Conservation (phyloP, 2,888 invertebrate species). For the Helicoverpa assulta region DNA sequence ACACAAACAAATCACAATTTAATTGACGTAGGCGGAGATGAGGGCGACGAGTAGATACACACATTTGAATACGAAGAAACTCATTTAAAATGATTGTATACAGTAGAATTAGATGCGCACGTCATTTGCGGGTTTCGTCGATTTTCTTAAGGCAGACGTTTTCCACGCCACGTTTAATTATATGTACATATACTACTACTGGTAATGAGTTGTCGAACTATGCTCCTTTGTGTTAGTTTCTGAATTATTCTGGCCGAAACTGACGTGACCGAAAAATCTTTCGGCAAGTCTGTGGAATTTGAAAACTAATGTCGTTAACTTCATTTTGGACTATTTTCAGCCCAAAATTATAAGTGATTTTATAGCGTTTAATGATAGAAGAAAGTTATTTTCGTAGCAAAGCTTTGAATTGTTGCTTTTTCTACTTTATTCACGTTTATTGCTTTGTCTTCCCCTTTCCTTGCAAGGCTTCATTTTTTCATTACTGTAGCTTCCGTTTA, state of each 20-base stretch:
- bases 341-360: not conserved
- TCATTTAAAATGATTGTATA: constrained; percentile 52
- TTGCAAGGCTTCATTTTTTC: not conserved
- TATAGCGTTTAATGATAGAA: not conserved
- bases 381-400: not conserved
- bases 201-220: constrained; percentile 61
- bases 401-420: not conserved
- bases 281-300: constrained; percentile 28
- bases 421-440: not conserved
- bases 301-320: constrained; percentile 19
- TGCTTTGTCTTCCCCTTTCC: not conserved
- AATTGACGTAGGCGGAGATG: constrained; percentile 5
- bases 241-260: constrained; percentile 49
- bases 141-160: constrained; percentile 62
- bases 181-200: constrained; percentile 56
- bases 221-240: constrained; percentile 50
- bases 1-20: constrained; percentile 3
- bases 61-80: constrained; percentile 41
- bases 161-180: constrained; percentile 60
- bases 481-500: not conserved
- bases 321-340: not conserved
- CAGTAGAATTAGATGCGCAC: constrained; percentile 56
- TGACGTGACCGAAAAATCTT: constrained; percentile 44
- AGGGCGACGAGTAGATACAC: constrained; percentile 31
- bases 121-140: constrained; percentile 59